Percentiles rank a stretch among this genome's conserved stretches.
Conservation (phyloP, 1,140 invertebrate genomes). For the Papilio polytes region DNA sequence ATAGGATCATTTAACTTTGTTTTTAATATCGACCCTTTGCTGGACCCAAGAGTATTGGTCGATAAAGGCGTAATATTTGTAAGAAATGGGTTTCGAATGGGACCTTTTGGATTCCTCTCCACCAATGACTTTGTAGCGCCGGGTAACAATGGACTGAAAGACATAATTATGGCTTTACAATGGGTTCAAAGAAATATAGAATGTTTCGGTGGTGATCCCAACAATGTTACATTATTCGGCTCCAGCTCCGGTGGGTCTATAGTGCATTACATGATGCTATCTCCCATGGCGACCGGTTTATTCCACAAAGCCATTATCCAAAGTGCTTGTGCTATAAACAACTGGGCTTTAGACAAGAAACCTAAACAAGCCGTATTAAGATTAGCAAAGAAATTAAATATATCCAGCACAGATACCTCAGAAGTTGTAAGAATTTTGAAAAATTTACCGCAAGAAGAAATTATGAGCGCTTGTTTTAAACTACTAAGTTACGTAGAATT, state of each 20-base stretch:
- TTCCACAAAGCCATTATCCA: slow-evolving; percentile 81
- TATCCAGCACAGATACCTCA: slow-evolving; percentile 55
- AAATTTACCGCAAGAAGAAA: slow-evolving; percentile 52
- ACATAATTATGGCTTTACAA: slow-evolving; percentile 85
- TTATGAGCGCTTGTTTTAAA: slow-evolving; percentile 56
- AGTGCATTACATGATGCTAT: slow-evolving; percentile 83
- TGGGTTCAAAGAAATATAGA: slow-evolving; percentile 86
- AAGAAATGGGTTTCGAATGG: slow-evolving; percentile 66
- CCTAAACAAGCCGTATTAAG: slow-evolving; percentile 58
- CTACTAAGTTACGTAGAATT: slow-evolving; percentile 44
- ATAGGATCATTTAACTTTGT: slow-evolving; percentile 64
- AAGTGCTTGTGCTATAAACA: slow-evolving; percentile 73
- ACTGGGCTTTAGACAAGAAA: slow-evolving; percentile 67
- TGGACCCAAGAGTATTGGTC: slow-evolving; percentile 59
- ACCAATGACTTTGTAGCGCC: slow-evolving; percentile 73
- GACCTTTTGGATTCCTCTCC: slow-evolving; percentile 75
- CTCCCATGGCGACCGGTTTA: slow-evolving; percentile 84
- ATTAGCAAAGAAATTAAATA: slow-evolving; percentile 64
- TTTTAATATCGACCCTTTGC: slow-evolving; percentile 54
- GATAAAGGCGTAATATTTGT: slow-evolving; percentile 71
- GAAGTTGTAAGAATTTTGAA: slow-evolving; percentile 71
- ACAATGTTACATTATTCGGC: slow-evolving; percentile 86
- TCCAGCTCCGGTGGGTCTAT: slow-evolving; percentile 84
- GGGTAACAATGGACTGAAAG: slow-evolving; percentile 87
- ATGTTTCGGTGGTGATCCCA: slow-evolving; percentile 85